Percentiles rank a stretch among this genome's conserved stretches.
These are phyloP conservation scores for Amorpha juglandis DNA, from an alignment of 2,888 invertebrate genomes.

Conservation along the genomic window DNA sequence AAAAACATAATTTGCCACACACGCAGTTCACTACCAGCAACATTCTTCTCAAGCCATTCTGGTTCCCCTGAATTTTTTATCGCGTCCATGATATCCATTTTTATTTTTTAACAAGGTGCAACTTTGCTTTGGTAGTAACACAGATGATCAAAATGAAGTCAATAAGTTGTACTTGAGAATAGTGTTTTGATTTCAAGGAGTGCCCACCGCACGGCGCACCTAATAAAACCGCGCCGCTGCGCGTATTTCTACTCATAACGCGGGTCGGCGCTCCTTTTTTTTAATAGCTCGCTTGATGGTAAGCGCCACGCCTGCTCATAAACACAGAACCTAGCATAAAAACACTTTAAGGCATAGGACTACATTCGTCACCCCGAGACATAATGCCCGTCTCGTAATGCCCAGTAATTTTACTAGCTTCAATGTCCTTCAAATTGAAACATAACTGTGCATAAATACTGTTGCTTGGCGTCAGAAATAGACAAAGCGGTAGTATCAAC, in stretches of 20 bases:
- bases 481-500: no score
- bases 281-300: no score
- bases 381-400: no score
- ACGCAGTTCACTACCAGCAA: conserved; percentile 86
- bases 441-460: no score
- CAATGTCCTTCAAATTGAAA: no score
- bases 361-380: no score
- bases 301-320: no score
- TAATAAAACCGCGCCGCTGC: conserved; percentile 41
- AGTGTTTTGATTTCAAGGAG: conserved; percentile 70
- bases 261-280: conserved; percentile 38
- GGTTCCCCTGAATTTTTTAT: conserved; percentile 80
- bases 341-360: no score
- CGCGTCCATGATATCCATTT: conserved; percentile 74
- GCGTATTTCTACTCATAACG: background rate
- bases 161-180: background rate
- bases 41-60: conserved; percentile 89
- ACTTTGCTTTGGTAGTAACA: background rate
- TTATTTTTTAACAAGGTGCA: conserved; percentile 16
- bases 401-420: no score
- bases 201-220: conserved; percentile 80
- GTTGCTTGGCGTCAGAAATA: no score
- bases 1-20: conserved; percentile 93
- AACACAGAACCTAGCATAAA: no score
- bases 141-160: background rate